Conservation (phyloP, 2,797 vertebrate species). For the Setipinna tenuifilis region DNA sequence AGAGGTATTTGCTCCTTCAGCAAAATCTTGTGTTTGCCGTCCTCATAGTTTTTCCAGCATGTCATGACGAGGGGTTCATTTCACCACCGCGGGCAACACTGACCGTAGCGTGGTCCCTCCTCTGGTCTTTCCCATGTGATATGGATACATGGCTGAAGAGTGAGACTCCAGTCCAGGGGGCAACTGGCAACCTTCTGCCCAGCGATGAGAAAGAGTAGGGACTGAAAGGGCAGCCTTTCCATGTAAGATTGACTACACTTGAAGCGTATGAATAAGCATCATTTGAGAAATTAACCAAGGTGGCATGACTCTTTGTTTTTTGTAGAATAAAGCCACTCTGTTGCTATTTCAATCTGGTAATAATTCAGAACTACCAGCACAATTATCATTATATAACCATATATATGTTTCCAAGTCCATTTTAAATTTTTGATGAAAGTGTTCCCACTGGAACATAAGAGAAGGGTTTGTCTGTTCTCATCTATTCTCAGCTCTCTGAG, state of each 20-base stretch:
- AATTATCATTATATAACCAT: too few relatives aligned
- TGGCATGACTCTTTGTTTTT: background rate
- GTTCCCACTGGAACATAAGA: too few relatives aligned
- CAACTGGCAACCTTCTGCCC: background rate
- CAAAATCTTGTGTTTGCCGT: conserved; percentile 19
- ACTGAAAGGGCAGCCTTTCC: background rate
- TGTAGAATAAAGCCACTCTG: background rate
- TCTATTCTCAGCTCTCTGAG: too few relatives aligned
- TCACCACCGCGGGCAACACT: background rate
- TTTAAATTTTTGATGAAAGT: too few relatives aligned
- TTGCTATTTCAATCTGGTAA: background rate
- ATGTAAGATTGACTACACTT: background rate
- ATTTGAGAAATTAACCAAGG: background rate
- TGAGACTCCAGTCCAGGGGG: background rate
- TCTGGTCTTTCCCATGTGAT: background rate
- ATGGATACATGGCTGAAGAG: conserved; percentile 11
- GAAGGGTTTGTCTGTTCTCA: too few relatives aligned
- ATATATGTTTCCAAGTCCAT: too few relatives aligned
- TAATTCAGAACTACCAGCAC: background rate
- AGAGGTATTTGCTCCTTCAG: conserved; percentile 34
- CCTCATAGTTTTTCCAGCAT: background rate
- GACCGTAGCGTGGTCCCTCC: background rate
- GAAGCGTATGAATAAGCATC: background rate
- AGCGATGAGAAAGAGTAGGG: background rate
- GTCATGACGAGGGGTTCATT: conserved; percentile 18